Evolutionary conservation across 2,113 vertebrate genomes (phyloP), one percentile per base, ranked within the genome.

Genomic region (Sphaerodactylus townsendi): DNA sequence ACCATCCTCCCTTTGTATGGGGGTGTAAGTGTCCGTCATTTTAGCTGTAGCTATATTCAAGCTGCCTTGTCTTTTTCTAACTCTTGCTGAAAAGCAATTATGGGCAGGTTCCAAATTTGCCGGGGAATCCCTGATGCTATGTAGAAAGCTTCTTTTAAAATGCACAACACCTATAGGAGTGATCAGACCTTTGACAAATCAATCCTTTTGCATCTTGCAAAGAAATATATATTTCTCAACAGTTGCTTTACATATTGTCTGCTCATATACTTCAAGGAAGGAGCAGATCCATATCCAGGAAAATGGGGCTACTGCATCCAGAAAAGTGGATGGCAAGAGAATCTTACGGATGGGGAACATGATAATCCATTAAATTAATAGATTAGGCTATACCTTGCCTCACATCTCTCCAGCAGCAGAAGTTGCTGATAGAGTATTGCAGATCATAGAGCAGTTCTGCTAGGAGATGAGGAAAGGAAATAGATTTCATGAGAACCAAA

Each of bases 41-140:
- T 93, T 91, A 25, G 64, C 65, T 81, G 73, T 62, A 77, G 89
- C 79, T 35, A 28, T 71, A n/a, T 81, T 91, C 85, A 80, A 89
- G 76, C 46, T 86, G 62, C 1, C 0, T 77, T 9, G 33, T 59
- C 46, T 48, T 66, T 6, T 64, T 83, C 33, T 79, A 35, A 2
- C 3, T 25, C 3, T 59, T 65, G 53, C 28, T 44, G 30, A 59
- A 78, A 65, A 21, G 59, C 39, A 15, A 28, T 59, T 65, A 30
- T 44, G 59, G 39, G 37, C 64, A 41, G 39, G 7, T 65, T 65
- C 59, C 39, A 44, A 14, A 21, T 65, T 65, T 23, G 41, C 25
- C 59, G 65, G 21, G 2, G 28, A 78, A 78, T 59, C 30, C 25
- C 14, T 41, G 39, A 3, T 14, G 56, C 25, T 28, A 39, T 6